Evolutionary conservation across 2,113 vertebrate species (phyloP).

Genomic region (Rhineura floridana): DNA sequence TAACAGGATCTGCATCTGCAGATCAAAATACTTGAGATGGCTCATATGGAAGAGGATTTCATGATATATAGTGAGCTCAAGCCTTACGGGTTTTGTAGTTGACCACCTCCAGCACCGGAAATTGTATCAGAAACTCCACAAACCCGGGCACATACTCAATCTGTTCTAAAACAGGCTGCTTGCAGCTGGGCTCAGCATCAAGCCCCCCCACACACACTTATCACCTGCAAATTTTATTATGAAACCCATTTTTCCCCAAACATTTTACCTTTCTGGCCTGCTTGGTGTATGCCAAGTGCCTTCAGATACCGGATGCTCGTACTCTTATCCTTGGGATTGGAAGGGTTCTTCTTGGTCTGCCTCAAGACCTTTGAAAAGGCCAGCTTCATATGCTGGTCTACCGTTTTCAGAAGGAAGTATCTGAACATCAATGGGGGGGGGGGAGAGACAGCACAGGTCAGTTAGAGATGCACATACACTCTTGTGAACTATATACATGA

Average conservation of each 20-base stretch:
- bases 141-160: neutral
- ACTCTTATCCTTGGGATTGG: slow-evolving; percentile 96
- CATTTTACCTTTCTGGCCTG: slow-evolving; percentile 93
- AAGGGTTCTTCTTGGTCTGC: slow-evolving; percentile 97
- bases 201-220: neutral
- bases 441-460: neutral
- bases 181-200: neutral
- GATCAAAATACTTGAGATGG: neutral
- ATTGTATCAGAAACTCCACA: neutral
- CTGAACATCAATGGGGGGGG: slow-evolving; percentile 72
- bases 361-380: slow-evolving; percentile 97
- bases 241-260: neutral
- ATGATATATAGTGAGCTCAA: neutral
- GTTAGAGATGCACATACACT: slow-evolving; percentile 9
- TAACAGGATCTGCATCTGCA: neutral
- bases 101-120: neutral
- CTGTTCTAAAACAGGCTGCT: neutral
- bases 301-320: slow-evolving; percentile 98
- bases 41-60: neutral
- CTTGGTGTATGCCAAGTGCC: slow-evolving; percentile 86
- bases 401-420: slow-evolving; percentile 93
- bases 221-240: neutral
- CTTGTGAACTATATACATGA: too few species aligned
- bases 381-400: slow-evolving; percentile 98
- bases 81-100: neutral